Evolutionary conservation across 2,888 invertebrate species (phyloP).

Genomic region (Zhuqinia jingwanae): DNA sequence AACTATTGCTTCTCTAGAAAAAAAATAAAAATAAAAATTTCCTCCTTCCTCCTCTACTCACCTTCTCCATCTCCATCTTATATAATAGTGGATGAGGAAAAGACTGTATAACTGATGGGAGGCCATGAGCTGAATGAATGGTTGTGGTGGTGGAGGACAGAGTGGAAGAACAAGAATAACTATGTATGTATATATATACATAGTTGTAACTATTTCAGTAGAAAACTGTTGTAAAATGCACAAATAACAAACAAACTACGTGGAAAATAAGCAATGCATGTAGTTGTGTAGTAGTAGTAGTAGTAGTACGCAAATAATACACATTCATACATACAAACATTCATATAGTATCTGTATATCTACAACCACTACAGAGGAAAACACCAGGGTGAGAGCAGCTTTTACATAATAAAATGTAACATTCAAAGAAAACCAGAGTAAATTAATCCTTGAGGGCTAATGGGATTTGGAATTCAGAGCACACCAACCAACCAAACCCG

Average conservation of each 20-base stretch:
- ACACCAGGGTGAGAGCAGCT: conserved; percentile 19
- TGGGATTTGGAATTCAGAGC: conserved; percentile 72
- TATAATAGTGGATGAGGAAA: neutral
- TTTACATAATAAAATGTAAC: conserved; percentile 65
- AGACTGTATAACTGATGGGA: conserved; percentile 22
- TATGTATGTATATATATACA: neutral
- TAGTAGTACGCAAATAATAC: too few species aligned
- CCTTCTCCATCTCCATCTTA: conserved; percentile 7
- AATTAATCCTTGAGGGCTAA: conserved; percentile 73
- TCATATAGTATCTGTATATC: too few species aligned
- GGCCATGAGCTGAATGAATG: conserved; percentile 35
- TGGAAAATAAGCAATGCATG: too few species aligned
- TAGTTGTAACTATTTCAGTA: conserved; percentile 16
- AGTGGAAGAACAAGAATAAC: neutral
- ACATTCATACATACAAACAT: neutral
- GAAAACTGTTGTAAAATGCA: conserved; percentile 36
- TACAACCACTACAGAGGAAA: neutral
- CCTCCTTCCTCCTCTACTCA: neutral
- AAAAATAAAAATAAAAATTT: too few species aligned
- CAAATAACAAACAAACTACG: neutral
- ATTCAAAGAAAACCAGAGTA: conserved; percentile 69
- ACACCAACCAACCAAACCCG: conserved; percentile 49
- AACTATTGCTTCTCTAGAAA: neutral
- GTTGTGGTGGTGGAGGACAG: neutral
- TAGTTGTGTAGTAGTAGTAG: too few species aligned